phyloP scores from a whole-genome alignment of 2,113 vertebrate genomes.

The Psettodes erumei region DNA sequence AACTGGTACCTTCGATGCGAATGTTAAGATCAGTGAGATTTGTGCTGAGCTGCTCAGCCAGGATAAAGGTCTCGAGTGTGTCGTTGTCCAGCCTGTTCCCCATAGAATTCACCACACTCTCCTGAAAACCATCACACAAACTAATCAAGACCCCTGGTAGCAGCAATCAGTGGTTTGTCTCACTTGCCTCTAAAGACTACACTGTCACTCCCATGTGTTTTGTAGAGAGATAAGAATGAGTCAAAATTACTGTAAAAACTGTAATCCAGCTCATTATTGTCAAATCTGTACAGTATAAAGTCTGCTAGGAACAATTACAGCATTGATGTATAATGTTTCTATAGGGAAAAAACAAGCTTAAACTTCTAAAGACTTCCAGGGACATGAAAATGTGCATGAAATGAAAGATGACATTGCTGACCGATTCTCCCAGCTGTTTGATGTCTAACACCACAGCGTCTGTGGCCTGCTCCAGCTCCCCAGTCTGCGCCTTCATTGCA shows the following conservation, averaged over 20 bases:
- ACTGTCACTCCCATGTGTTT: not conserved
- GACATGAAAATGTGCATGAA: not conserved
- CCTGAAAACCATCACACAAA: conserved; percentile 81
- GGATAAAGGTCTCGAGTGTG: conserved; percentile 80
- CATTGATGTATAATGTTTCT: not conserved
- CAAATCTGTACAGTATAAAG: not conserved
- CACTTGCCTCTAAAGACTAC: not conserved
- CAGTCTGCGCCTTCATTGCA: conserved; percentile 81
- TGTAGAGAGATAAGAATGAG: not conserved
- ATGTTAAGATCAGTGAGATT: conserved; percentile 85
- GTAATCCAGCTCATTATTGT: too few relatives aligned
- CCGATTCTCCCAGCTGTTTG: conserved; percentile 83
- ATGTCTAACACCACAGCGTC: conserved; percentile 80
- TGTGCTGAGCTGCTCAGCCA: conserved; percentile 84
- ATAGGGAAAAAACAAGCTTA: not conserved
- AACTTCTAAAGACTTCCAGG: not conserved
- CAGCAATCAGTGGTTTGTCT: conserved; percentile 1
- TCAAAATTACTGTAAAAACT: not conserved
- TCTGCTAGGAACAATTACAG: not conserved
- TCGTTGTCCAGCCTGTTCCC: conserved; percentile 82
- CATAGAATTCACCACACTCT: conserved; percentile 78
- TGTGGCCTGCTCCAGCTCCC: conserved; percentile 78
- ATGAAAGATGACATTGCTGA: conserved; percentile 57
- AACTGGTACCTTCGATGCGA: conserved; percentile 87
- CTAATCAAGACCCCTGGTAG: conserved; percentile 10